phyloP scores from a whole-genome alignment of 2,888 invertebrate species.

The Cosmia pyralina region DNA sequence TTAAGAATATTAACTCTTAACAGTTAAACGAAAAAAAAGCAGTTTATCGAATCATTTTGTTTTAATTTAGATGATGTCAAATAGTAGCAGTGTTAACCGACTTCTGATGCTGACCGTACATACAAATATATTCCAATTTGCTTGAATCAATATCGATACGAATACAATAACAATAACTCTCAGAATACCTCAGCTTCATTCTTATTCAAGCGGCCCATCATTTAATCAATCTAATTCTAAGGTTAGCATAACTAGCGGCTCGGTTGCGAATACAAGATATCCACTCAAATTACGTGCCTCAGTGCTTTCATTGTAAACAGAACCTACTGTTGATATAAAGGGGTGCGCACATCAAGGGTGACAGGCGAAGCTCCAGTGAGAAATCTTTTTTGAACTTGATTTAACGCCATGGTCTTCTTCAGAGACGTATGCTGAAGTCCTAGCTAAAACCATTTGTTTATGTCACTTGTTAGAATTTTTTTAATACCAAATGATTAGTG shows the following conservation, averaged over 20 bases:
- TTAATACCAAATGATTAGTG: background rate
- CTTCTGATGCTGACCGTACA: too few species aligned
- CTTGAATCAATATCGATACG: constrained; percentile 22
- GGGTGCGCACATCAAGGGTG: background rate
- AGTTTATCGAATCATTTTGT: too few species aligned
- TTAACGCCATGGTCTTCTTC: background rate
- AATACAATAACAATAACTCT: constrained; percentile 30
- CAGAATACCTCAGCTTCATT: constrained; percentile 38
- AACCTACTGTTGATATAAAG: constrained; percentile 40
- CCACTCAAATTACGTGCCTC: constrained; percentile 70
- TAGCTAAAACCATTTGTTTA: background rate
- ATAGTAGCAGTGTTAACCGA: too few species aligned
- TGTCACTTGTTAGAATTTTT: background rate
- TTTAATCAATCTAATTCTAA: constrained; percentile 67
- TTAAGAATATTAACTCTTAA: too few species aligned
- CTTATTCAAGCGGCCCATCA: constrained; percentile 54
- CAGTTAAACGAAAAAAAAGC: too few species aligned
- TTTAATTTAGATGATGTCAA: too few species aligned
- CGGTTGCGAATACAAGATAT: constrained; percentile 62
- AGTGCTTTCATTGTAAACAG: constrained; percentile 65
- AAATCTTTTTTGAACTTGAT: background rate
- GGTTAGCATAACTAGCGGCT: constrained; percentile 59
- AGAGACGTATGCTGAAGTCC: background rate
- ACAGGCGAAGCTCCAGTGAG: background rate
- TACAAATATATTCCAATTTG: constrained; percentile 12